These are phyloP conservation scores for Oreocharis arfaki DNA, from an alignment of 2,113 vertebrate genomes.

Conservation along the genomic window DNA sequence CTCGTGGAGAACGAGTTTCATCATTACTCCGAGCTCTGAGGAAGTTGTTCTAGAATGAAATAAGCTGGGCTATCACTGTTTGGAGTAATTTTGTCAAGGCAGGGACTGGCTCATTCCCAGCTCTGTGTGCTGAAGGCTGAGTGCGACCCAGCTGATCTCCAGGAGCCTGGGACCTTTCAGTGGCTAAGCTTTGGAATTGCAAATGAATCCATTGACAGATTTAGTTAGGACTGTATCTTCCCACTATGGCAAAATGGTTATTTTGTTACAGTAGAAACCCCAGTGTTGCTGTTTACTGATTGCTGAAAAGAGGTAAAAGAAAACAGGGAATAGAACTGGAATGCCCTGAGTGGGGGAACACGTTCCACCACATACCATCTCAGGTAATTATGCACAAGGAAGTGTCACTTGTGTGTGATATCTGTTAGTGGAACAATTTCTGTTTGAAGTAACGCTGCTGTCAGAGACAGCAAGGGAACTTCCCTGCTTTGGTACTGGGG, in stretches of 20 bases:
- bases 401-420: background rate
- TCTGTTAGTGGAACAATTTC: background rate
- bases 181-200: background rate
- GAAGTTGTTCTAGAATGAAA: background rate
- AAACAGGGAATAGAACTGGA: background rate
- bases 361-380: background rate
- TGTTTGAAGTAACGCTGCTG: background rate
- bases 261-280: background rate
- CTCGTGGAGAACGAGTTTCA: slow-evolving; percentile 15
- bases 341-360: background rate
- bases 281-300: background rate
- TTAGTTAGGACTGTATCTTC: background rate
- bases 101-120: background rate
- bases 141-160: background rate
- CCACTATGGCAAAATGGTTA: rapidly evolving
- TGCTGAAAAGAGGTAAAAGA: background rate
- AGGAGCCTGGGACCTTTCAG: background rate
- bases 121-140: background rate
- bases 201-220: background rate
- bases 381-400: background rate
- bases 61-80: background rate
- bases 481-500: background rate
- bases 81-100: background rate
- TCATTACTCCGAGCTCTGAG: background rate
- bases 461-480: background rate